phyloP scores from a whole-genome alignment of 2,797 vertebrate genomes.

The Oryzias sinensis region DNA sequence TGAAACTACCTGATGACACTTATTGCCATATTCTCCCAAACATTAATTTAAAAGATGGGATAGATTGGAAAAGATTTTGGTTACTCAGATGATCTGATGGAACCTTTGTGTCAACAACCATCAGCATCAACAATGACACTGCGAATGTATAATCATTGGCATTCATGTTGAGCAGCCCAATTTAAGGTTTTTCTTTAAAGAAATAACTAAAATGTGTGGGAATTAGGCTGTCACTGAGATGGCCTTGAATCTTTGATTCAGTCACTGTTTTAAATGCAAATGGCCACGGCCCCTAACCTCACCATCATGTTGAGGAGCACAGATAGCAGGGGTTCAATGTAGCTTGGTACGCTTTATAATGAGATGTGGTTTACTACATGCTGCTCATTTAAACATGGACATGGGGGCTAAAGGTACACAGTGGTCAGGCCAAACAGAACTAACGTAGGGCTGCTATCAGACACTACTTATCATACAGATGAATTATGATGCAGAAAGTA shows the following conservation, averaged over 20 bases:
- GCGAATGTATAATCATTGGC: too few species aligned
- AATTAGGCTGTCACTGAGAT: slow-evolving; percentile 31
- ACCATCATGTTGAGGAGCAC: slow-evolving; percentile 35
- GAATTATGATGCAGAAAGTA: background rate
- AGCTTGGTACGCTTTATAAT: slow-evolving; percentile 21
- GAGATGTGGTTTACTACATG: slow-evolving; percentile 18
- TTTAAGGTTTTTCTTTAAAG: slow-evolving; percentile 41
- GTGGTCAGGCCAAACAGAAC: slow-evolving; percentile 34
- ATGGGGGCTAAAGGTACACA: slow-evolving; percentile 20
- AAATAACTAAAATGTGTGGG: slow-evolving; percentile 55
- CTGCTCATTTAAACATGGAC: slow-evolving; percentile 28
- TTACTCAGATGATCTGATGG: too few species aligned
- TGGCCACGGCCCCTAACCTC: slow-evolving; percentile 52
- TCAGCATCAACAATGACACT: too few species aligned
- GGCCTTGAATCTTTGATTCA: slow-evolving; percentile 68
- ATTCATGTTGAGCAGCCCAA: too few species aligned
- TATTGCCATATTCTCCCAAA: too few species aligned
- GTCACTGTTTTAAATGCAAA: slow-evolving; percentile 59
- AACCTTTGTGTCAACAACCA: too few species aligned
- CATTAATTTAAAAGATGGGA: too few species aligned
- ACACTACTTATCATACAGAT: slow-evolving; percentile 5
- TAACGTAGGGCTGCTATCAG: slow-evolving; percentile 5
- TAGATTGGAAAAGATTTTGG: too few species aligned
- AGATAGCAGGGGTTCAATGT: slow-evolving; percentile 43
- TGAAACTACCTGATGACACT: too few species aligned